Conservation (phyloP, 2,797 vertebrate species). For the Syndactyla subalaris region DNA sequence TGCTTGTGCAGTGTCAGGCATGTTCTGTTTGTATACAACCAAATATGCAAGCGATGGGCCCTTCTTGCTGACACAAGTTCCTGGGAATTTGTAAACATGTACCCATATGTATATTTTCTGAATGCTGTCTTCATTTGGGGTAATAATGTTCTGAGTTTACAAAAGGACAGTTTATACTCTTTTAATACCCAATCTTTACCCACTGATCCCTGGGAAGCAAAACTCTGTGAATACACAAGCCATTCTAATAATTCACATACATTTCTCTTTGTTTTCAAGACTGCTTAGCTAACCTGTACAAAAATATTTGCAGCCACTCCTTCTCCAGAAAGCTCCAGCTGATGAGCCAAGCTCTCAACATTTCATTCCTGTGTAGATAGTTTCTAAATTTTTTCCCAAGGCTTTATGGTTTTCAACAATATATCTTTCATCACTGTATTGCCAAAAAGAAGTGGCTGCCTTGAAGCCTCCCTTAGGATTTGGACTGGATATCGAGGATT, state of each 20-base stretch:
- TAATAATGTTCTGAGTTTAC: neutral
- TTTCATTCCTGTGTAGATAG: constrained; percentile 78
- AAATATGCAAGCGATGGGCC: neutral
- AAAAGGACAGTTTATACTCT: neutral
- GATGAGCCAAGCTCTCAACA: constrained; percentile 74
- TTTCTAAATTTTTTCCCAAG: constrained; percentile 78
- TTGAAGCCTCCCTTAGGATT: constrained; percentile 72
- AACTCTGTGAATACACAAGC: neutral
- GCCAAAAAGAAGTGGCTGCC: constrained; percentile 74
- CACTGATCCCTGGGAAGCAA: neutral
- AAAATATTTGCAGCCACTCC: constrained; percentile 43
- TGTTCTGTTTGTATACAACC: accelerated
- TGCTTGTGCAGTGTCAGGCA: neutral
- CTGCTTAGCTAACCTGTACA: constrained; percentile 36
- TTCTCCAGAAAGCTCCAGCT: constrained; percentile 57
- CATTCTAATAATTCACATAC: constrained; percentile 17
- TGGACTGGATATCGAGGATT: constrained; percentile 75
- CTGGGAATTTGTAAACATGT: neutral
- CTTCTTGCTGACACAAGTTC: neutral
- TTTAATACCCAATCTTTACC: neutral
- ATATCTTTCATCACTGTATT: constrained; percentile 80
- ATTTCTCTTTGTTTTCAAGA: constrained; percentile 45
- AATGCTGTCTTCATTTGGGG: neutral
- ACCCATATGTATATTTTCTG: neutral
- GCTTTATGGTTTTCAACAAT: constrained; percentile 78